Evolutionary conservation across 2,113 vertebrate species (phyloP), one percentile per base, ranked within the genome.

Genomic region (Cololabis saira): DNA sequence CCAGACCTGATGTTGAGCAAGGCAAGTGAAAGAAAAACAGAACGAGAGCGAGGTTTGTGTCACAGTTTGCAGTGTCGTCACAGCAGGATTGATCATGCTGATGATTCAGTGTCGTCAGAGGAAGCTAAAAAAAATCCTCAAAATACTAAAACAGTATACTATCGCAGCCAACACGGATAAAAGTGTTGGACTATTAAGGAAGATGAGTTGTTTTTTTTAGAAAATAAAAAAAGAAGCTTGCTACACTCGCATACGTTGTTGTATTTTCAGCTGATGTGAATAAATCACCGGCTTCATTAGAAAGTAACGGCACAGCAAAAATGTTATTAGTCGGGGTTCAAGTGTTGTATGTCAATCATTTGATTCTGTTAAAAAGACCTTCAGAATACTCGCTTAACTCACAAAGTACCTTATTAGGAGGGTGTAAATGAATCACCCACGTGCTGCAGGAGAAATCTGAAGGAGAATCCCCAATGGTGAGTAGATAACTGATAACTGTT

Each of bases 1-100:
- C 74, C 79, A 76, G 76, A 57, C 67, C 61, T 21, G 30, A 60
- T 41, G 41, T 64, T 43, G 64, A 72, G 51, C 49, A 83, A 87
- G 87, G 87, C 80, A 78, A 68, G 79, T 27, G 6, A 49, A 48
- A 40, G n/a, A 49, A n/a, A 21, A 24, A 51, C 7, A 52, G 4
- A 60, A 3, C 54, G 53, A n/a, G 30, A 43, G 24, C 24, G 33
- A 55, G 1, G 37, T 11, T 24, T 18, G 48, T 22, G 61, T 59
- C 48, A 50, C 51, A 42, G 42, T 54, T 11, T 61, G 40, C 11
- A 43, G 62, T 17, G 47, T 66, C 33, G 37, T 56, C 40, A 37
- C 49, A 55, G 11, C 24, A 40, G 17, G 50, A 45, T 44, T 0
- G 1, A 76, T 64, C 27, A 61, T 22, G 14, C 1, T 18, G 62